These are phyloP conservation scores for Staurois parvus DNA, from an alignment of 2,797 vertebrate species.

Conservation along the genomic window DNA sequence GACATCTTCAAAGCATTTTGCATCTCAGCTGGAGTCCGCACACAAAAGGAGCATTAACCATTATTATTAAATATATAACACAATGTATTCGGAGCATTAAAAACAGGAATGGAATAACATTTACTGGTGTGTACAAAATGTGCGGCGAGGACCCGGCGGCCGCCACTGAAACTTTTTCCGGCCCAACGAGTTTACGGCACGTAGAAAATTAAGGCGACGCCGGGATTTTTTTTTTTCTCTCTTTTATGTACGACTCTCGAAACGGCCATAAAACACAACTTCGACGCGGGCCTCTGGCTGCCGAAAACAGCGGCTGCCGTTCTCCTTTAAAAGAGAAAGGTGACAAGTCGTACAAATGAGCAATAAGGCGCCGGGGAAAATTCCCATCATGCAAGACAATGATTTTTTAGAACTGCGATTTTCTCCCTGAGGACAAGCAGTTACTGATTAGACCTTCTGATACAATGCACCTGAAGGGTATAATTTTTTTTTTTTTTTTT, in stretches of 20 bases:
- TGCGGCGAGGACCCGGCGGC: not conserved
- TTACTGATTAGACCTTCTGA: constrained; percentile 58
- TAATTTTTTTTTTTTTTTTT: constrained; percentile 44
- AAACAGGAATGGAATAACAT: constrained; percentile 31
- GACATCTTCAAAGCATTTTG: not conserved
- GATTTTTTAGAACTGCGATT: constrained; percentile 40
- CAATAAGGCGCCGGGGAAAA: constrained; percentile 40
- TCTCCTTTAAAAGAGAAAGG: constrained; percentile 26
- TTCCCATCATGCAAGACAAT: constrained; percentile 32
- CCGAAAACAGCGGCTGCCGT: not conserved
- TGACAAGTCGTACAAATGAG: constrained; percentile 41
- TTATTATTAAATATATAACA: constrained; percentile 47
- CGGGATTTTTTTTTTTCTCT: not conserved
- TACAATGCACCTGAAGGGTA: constrained; percentile 51
- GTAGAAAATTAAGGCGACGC: constrained; percentile 22
- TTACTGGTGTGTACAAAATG: constrained; percentile 20
- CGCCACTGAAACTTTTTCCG: not conserved
- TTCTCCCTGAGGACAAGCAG: constrained; percentile 45
- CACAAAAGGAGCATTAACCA: constrained; percentile 26
- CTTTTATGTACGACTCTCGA: not conserved
- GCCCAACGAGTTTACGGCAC: constrained; percentile 13
- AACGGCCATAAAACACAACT: constrained; percentile 12
- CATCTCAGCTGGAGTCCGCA: constrained; percentile 23
- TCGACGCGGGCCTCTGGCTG: not conserved
- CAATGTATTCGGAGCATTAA: constrained; percentile 26